These are phyloP conservation scores for Trichomycterus rosablanca DNA, from an alignment of 2,113 vertebrate species.

Conservation along the genomic window DNA sequence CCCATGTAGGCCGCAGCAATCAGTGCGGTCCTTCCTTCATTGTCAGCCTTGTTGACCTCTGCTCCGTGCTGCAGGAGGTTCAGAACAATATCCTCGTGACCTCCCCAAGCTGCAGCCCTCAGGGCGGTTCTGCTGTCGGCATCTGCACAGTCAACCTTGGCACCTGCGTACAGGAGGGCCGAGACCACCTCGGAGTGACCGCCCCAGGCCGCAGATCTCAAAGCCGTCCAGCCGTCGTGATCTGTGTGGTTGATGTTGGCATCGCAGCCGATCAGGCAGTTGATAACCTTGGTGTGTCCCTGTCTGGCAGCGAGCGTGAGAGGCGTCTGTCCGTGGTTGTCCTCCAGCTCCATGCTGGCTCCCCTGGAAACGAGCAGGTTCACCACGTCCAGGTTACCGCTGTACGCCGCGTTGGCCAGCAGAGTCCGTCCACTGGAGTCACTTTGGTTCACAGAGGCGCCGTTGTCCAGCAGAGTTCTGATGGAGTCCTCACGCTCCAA, in stretches of 20 bases:
- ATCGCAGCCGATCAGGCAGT: constrained; percentile 89
- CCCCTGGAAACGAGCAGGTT: constrained; percentile 87
- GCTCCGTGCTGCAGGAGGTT: constrained; percentile 94
- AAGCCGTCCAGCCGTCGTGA: constrained; percentile 92
- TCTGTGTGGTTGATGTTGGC: constrained; percentile 94
- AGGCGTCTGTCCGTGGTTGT: constrained; percentile 87
- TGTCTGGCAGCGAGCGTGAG: constrained; percentile 92
- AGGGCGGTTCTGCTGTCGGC: constrained; percentile 89
- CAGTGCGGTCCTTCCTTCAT: constrained; percentile 90
- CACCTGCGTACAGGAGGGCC: constrained; percentile 88
- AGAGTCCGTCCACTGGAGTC: constrained; percentile 88
- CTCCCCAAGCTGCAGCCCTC: constrained; percentile 93
- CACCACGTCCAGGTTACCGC: constrained; percentile 90
- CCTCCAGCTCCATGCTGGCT: constrained; percentile 87
- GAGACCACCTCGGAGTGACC: constrained; percentile 96
- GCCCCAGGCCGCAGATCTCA: constrained; percentile 93
- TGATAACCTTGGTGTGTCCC: constrained; percentile 95
- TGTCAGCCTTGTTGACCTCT: constrained; percentile 94
- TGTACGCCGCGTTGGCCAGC: constrained; percentile 87
- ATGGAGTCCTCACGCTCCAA: constrained; percentile 94
- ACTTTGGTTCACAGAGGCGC: constrained; percentile 88
- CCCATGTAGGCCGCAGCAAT: constrained; percentile 98
- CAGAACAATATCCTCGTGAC: constrained; percentile 94
- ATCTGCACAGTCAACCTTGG: constrained; percentile 93
- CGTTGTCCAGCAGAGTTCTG: constrained; percentile 87